A percentile compares a stretch with the other conserved stretches of the same genome.
These are phyloP conservation scores for Uropetala carovei DNA, from an alignment of 2,888 invertebrate species.

Conservation along the genomic window DNA sequence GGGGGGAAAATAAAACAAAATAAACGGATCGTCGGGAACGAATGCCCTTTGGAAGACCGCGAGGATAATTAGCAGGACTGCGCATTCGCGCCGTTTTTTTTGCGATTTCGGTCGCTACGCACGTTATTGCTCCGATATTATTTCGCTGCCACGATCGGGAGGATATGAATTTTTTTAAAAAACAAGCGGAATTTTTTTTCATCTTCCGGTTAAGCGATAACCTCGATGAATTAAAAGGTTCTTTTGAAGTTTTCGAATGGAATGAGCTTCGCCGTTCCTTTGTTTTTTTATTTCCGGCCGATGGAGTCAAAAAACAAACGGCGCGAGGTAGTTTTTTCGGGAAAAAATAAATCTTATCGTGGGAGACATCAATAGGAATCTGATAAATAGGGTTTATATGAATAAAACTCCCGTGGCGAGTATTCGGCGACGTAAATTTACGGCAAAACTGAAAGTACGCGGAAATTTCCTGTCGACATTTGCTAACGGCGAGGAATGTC, in stretches of 20 bases:
- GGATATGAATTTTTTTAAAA: background rate
- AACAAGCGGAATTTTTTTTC: background rate
- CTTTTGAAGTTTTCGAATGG: conserved; percentile 6
- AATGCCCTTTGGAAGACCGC: background rate
- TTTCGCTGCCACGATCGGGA: background rate
- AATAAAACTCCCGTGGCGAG: background rate
- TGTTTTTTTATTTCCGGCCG: background rate
- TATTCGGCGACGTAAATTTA: background rate
- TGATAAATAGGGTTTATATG: background rate
- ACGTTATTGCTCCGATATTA: conserved; percentile 4
- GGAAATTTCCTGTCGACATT: too few species aligned
- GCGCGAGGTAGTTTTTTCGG: too few species aligned
- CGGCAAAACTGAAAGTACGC: too few species aligned
- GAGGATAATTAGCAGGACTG: background rate
- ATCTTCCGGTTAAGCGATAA: conserved; percentile 9
- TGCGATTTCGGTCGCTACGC: background rate
- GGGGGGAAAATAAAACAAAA: background rate
- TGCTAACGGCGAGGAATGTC: too few species aligned
- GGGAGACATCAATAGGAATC: background rate
- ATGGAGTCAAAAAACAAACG: too few species aligned
- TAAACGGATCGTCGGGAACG: background rate
- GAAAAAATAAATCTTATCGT: conserved; percentile 3
- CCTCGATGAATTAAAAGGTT: conserved; percentile 18
- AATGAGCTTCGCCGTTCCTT: background rate
- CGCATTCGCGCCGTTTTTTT: conserved; percentile 7